Conservation (phyloP, 2,888 invertebrate species). For the Chymomyza fuscimana region DNA sequence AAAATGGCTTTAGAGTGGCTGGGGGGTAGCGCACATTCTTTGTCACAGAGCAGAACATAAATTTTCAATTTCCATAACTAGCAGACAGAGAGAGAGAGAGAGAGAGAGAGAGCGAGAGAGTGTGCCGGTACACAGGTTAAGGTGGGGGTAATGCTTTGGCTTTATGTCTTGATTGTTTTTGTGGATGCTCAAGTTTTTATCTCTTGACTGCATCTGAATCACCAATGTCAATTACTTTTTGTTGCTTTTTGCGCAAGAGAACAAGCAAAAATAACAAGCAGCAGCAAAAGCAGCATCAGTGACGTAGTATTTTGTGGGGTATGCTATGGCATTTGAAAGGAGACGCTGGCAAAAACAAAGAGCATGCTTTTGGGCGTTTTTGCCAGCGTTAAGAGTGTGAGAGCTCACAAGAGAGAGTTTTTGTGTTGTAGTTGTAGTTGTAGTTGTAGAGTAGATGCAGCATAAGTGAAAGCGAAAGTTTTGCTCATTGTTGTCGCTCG, state of each 20-base stretch:
- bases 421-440: background rate
- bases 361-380: constrained; percentile 61
- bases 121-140: background rate
- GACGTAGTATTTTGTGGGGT: background rate
- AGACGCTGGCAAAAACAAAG: constrained; percentile 29
- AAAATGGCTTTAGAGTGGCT: constrained; percentile 1
- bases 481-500: constrained; percentile 52
- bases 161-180: constrained; percentile 68
- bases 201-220: constrained; percentile 57
- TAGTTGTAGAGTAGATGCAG: background rate
- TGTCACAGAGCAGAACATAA: constrained; percentile 28
- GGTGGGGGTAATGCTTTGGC: constrained; percentile 13
- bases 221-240: constrained; percentile 69
- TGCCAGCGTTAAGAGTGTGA: background rate
- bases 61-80: constrained; percentile 71
- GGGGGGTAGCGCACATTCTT: background rate
- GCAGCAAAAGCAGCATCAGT: background rate
- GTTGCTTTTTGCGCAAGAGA: constrained; percentile 13
- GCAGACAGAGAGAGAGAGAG: background rate
- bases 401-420: background rate
- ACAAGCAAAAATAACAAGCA: background rate
- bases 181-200: constrained; percentile 59
- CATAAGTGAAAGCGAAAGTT: constrained; percentile 56
- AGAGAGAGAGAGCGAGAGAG: background rate
- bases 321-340: background rate